Evolutionary conservation across 2,888 invertebrate genomes (phyloP).

Genomic region (Tenthredo notha): DNA sequence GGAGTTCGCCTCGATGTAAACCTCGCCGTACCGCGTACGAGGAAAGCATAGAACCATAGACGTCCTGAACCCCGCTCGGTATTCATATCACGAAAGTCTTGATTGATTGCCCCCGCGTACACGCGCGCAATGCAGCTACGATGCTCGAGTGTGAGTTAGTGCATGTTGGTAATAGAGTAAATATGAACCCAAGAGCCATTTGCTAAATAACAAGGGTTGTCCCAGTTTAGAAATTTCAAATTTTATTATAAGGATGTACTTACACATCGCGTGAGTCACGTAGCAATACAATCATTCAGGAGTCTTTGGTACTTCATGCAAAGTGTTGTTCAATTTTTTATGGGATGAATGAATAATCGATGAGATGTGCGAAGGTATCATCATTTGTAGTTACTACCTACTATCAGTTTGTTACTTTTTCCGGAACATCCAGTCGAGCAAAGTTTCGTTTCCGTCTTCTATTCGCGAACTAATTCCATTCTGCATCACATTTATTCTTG

Average conservation of each 20-base stretch:
- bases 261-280: slow-evolving; percentile 13
- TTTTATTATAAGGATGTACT: background rate
- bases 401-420: background rate
- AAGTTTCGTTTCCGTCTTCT: background rate
- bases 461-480: background rate
- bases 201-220: slow-evolving; percentile 32
- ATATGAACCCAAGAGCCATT: slow-evolving; percentile 38
- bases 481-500: background rate
- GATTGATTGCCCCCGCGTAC: slow-evolving; percentile 50
- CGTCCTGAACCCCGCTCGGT: slow-evolving; percentile 44
- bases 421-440: background rate
- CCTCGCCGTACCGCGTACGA: slow-evolving; percentile 34
- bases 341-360: background rate
- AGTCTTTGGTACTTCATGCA: background rate
- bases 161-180: slow-evolving; percentile 44
- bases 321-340: background rate
- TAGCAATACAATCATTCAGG: background rate
- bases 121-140: slow-evolving; percentile 38
- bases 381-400: background rate
- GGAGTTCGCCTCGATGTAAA: slow-evolving; percentile 34
- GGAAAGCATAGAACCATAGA: slow-evolving; percentile 47
- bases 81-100: slow-evolving; percentile 51
- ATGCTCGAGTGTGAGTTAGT: slow-evolving; percentile 9
- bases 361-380: background rate
- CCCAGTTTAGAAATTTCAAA: slow-evolving; percentile 10